phyloP scores from a whole-genome alignment of 2,797 vertebrate genomes.

The Mormyrus hasselquistii region DNA sequence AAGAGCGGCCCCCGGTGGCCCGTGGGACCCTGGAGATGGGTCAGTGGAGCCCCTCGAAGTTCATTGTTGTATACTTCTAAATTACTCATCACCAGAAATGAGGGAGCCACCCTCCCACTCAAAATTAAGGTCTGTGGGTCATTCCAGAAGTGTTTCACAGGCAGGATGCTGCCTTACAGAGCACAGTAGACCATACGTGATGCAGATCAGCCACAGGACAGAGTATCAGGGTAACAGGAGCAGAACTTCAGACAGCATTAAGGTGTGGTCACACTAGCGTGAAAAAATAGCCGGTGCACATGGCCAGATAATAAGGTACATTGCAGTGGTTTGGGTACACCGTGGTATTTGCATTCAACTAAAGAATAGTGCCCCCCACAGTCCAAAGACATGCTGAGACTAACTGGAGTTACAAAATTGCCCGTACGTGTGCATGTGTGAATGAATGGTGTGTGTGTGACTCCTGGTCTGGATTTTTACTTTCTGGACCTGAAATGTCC shows the following conservation, averaged over 20 bases:
- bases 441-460: no score
- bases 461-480: no score
- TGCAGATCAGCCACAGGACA: neutral
- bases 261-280: neutral
- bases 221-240: neutral
- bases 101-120: neutral
- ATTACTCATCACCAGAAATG: neutral
- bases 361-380: neutral
- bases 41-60: neutral
- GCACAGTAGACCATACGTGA: neutral
- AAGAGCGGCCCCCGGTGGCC: neutral
- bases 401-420: no score
- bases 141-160: neutral
- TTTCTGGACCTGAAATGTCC: no score
- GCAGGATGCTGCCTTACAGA: neutral
- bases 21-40: neutral
- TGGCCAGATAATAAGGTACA: neutral
- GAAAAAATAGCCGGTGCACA: neutral
- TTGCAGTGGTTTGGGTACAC: neutral
- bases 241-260: neutral
- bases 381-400: no score
- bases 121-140: neutral
- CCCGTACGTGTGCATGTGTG: no score
- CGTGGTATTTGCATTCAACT: neutral
- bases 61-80: neutral